Percentiles rank a stretch among this genome's conserved stretches.
These are phyloP conservation scores for Corythaixoides concolor DNA, from an alignment of 2,113 vertebrate genomes.

Conservation along the genomic window DNA sequence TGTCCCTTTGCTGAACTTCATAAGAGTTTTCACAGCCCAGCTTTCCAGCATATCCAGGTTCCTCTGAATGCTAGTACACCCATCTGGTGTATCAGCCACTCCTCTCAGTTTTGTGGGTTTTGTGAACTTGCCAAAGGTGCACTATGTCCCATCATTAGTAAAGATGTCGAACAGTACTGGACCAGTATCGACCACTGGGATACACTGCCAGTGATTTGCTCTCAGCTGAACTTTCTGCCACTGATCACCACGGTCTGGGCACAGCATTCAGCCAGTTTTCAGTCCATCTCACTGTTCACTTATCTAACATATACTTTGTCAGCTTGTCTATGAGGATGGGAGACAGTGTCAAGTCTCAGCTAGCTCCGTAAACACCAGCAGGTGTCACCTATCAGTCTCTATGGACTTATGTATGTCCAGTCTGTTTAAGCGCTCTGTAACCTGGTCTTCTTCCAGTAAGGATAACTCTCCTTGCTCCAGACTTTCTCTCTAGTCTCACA, in stretches of 20 bases:
- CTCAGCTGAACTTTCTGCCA: background rate
- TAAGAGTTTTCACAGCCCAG: background rate
- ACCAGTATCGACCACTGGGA: no score
- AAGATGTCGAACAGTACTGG: background rate
- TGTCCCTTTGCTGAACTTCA: background rate
- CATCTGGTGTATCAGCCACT: background rate
- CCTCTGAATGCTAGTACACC: background rate
- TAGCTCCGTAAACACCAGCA: background rate
- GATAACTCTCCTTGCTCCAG: background rate
- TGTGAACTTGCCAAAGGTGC: background rate
- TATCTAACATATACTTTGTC: background rate
- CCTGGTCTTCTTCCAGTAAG: background rate
- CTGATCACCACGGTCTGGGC: background rate
- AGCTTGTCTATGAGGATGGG: background rate
- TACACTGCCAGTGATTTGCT: background rate
- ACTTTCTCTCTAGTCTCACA: background rate
- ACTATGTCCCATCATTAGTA: background rate
- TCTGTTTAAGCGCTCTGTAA: background rate
- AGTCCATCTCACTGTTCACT: background rate
- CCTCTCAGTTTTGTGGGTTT: background rate
- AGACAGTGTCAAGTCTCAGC: background rate
- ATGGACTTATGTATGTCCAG: background rate
- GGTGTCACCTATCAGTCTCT: background rate
- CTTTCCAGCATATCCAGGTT: background rate
- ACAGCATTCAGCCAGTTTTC: background rate